Conservation (phyloP, 2,113 vertebrate genomes). For the Stomatorhinus ivindoensis region DNA sequence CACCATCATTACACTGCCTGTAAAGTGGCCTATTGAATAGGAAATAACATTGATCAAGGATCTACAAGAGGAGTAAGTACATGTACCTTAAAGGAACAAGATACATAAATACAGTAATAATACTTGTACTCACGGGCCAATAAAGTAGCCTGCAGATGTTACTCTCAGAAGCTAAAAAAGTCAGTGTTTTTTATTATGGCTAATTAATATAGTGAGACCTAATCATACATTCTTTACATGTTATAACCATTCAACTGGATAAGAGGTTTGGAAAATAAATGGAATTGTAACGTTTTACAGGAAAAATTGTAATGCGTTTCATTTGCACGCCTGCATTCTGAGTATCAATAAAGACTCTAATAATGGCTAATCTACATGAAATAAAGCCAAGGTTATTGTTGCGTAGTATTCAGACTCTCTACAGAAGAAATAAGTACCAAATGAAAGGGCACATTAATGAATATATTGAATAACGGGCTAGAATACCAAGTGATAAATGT, state of each 20-base stretch:
- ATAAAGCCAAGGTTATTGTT: slow-evolving; percentile 15
- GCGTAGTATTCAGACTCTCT: slow-evolving; percentile 16
- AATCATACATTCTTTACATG: not conserved
- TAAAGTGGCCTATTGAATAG: not conserved
- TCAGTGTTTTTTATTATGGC: not conserved
- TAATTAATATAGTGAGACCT: not conserved
- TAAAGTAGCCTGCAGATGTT: not conserved
- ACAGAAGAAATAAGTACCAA: not conserved
- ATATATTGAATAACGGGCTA: not conserved
- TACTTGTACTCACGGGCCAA: not conserved
- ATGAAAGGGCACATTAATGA: slow-evolving; percentile 9
- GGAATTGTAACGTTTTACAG: slow-evolving; percentile 2
- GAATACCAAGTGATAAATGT: slow-evolving; percentile 16
- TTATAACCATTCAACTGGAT: not conserved
- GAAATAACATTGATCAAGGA: not conserved
- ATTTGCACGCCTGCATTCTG: slow-evolving; percentile 11
- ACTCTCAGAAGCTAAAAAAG: not conserved
- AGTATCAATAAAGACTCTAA: slow-evolving; percentile 23
- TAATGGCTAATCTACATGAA: slow-evolving; percentile 6
- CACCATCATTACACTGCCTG: not conserved
- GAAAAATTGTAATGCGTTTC: not conserved
- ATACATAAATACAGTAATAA: not conserved
- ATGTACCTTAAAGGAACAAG: not conserved
- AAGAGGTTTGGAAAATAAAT: not conserved
- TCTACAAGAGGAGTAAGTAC: not conserved